Conservation (phyloP, 2,797 vertebrate species). For the Gymnoscopelus microlampas region DNA sequence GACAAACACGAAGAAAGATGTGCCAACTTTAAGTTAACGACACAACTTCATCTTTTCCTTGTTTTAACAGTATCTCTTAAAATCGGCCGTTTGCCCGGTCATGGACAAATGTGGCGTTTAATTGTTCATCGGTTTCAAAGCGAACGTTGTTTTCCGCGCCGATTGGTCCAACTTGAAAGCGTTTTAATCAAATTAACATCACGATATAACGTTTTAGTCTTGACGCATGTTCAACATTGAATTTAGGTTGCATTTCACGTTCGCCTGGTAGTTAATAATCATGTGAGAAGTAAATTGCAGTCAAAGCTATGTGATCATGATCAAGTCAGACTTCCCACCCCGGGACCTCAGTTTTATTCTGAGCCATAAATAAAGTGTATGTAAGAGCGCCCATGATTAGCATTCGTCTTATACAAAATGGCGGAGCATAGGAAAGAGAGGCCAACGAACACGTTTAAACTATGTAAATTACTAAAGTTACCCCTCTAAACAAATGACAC, state of each 20-base stretch:
- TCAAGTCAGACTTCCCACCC: slow-evolving; percentile 61
- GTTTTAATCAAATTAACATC: slow-evolving; percentile 68
- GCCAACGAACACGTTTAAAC: slow-evolving; percentile 87
- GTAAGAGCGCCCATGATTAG: slow-evolving; percentile 89
- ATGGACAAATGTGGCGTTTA: slow-evolving; percentile 33
- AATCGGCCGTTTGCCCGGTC: slow-evolving; percentile 62
- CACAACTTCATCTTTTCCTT: slow-evolving; percentile 85
- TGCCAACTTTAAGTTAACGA: slow-evolving; percentile 77
- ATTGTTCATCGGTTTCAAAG: slow-evolving; percentile 25
- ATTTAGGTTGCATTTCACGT: slow-evolving; percentile 56
- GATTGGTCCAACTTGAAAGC: slow-evolving; percentile 60
- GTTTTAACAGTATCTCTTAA: slow-evolving; percentile 84
- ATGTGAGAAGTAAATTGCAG: slow-evolving; percentile 60
- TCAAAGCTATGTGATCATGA: slow-evolving; percentile 14
- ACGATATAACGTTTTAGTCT: slow-evolving; percentile 81
- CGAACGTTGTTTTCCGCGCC: slow-evolving; percentile 64
- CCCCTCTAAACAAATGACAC: slow-evolving; percentile 67
- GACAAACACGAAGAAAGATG: slow-evolving; percentile 60
- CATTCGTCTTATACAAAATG: slow-evolving; percentile 88
- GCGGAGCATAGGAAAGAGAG: slow-evolving; percentile 84
- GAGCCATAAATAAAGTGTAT: slow-evolving; percentile 84
- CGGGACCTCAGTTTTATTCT: slow-evolving; percentile 74
- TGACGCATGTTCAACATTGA: slow-evolving; percentile 76
- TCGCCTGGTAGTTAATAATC: slow-evolving; percentile 39
- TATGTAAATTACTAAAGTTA: slow-evolving; percentile 84